Evolutionary conservation across 2,888 invertebrate genomes (phyloP).

Genomic region (Ditula angustiorana): DNA sequence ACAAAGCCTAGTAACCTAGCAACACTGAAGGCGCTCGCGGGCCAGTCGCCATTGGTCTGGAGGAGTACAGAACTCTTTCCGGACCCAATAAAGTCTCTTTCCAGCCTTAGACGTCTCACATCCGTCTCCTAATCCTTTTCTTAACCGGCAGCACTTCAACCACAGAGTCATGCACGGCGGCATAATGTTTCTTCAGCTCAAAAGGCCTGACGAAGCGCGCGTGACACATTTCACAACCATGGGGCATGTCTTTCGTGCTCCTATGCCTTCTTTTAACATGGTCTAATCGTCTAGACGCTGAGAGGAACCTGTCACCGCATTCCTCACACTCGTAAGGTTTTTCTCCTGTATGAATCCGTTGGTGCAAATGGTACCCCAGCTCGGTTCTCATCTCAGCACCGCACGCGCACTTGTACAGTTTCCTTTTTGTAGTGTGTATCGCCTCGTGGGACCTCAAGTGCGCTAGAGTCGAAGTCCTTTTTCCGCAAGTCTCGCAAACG

Average conservation of each 20-base stretch:
- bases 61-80: too few relatives aligned
- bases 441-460: conserved; percentile 67
- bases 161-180: conserved; percentile 55
- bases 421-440: conserved; percentile 60
- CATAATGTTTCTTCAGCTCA: conserved; percentile 70
- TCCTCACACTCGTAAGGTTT: conserved; percentile 66
- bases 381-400: conserved; percentile 67
- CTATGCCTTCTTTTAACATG: conserved; percentile 72
- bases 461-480: conserved; percentile 66
- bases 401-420: conserved; percentile 63
- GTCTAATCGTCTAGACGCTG: conserved; percentile 70
- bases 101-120: conserved; percentile 15
- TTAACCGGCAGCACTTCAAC: conserved; percentile 49
- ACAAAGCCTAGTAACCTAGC: too few relatives aligned
- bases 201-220: conserved; percentile 73
- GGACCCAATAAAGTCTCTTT: neutral
- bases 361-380: conserved; percentile 67
- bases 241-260: conserved; percentile 59
- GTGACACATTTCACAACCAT: conserved; percentile 65
- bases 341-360: conserved; percentile 70
- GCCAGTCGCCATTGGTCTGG: too few relatives aligned
- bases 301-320: conserved; percentile 72
- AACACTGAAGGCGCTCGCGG: too few relatives aligned
- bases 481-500: conserved; percentile 68
- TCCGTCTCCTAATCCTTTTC: conserved; percentile 25